phyloP scores from a whole-genome alignment of 2,888 invertebrate genomes.

The Drosophila melanosoma region DNA sequence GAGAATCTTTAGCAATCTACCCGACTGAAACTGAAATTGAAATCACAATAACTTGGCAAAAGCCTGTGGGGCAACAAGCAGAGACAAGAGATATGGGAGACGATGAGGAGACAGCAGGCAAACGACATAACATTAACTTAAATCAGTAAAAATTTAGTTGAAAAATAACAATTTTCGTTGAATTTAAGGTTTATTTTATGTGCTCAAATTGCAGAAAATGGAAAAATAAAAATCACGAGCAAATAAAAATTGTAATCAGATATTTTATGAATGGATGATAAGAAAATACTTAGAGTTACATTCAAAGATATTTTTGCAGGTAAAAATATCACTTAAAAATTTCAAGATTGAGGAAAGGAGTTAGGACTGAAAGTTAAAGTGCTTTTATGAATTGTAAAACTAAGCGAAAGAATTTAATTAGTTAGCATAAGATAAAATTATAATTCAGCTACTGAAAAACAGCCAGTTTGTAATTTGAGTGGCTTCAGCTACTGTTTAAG shows the following conservation, averaged over 20 bases:
- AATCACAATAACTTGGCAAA: conserved; percentile 67
- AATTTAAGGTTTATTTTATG: conserved; percentile 48
- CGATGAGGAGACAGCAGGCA: conserved; percentile 4
- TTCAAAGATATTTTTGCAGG: background rate
- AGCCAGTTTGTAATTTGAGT: conserved; percentile 42
- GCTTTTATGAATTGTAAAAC: background rate
- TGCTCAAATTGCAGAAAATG: conserved; percentile 27
- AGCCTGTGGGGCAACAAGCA: conserved; percentile 11
- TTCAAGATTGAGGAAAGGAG: background rate
- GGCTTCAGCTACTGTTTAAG: conserved; percentile 27
- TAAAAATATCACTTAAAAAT: background rate
- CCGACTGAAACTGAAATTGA: conserved; percentile 54
- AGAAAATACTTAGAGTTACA: background rate
- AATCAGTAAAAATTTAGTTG: conserved; percentile 32
- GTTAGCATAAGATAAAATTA: background rate
- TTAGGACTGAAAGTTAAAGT: background rate
- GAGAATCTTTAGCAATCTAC: conserved; percentile 14
- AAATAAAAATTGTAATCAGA: background rate
- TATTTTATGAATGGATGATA: background rate
- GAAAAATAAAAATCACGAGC: background rate
- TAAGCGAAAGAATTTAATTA: background rate
- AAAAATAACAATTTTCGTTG: conserved; percentile 49
- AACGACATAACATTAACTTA: conserved; percentile 52
- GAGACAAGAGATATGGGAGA: background rate
- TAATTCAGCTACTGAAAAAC: background rate